Conservation (phyloP, 2,113 vertebrate species). For the Campylomormyrus tamandua region DNA sequence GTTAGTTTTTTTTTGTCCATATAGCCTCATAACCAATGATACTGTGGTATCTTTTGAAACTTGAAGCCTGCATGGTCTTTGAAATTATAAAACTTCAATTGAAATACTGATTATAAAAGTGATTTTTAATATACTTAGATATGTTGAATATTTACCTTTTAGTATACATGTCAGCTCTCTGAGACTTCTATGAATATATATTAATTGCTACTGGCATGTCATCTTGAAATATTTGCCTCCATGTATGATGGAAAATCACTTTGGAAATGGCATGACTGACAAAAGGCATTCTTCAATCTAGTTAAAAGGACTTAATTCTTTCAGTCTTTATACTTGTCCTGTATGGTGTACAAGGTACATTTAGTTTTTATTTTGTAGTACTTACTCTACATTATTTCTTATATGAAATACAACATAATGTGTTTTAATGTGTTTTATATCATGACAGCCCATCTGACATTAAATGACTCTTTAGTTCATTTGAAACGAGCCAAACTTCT, state of each 20-base stretch:
- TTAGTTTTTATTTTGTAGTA: background rate
- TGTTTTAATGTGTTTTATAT: background rate
- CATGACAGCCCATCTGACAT: background rate
- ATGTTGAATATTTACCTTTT: background rate
- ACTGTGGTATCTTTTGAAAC: background rate
- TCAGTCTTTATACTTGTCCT: background rate
- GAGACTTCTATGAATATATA: background rate
- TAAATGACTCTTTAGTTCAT: background rate
- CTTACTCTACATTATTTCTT: background rate
- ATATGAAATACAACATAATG: background rate
- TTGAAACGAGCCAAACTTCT: background rate
- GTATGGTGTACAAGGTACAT: background rate
- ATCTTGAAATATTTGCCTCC: background rate
- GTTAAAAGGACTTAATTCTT: background rate
- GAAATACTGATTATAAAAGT: background rate
- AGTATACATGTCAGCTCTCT: background rate
- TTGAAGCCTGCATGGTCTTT: background rate
- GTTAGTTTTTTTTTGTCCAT: background rate
- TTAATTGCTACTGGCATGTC: background rate
- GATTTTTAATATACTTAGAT: background rate
- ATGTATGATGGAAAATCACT: background rate
- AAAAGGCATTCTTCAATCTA: constrained; percentile 1
- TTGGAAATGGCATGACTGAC: background rate
- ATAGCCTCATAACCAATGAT: background rate
- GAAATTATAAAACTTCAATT: background rate